Percentiles rank a stretch among this genome's conserved stretches.
Conservation (phyloP, 2,888 invertebrate species). For the Plemyria rubiginata region DNA sequence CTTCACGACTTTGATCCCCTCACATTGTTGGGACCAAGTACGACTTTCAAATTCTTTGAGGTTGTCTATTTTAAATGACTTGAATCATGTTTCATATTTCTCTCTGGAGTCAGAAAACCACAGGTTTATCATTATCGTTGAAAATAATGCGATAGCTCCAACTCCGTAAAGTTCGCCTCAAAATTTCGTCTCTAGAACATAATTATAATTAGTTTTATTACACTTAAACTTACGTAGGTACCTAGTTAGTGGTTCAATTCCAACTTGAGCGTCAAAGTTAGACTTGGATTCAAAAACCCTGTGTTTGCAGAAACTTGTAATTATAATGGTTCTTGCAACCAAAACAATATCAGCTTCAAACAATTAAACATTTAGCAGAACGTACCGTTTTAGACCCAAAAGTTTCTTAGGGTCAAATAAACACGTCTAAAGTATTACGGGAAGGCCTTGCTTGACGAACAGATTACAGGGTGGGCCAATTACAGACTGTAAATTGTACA, state of each 20-base stretch:
- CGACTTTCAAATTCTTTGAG: too few species aligned
- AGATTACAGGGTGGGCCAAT: slow-evolving; percentile 26
- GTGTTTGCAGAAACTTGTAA: neutral
- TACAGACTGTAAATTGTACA: slow-evolving; percentile 3
- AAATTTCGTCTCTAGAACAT: neutral
- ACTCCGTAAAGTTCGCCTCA: neutral
- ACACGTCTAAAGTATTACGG: slow-evolving; percentile 29
- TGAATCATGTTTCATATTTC: too few species aligned
- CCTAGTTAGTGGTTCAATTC: neutral
- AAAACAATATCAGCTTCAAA: slow-evolving; percentile 22
- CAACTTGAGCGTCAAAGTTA: neutral
- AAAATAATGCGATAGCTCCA: neutral
- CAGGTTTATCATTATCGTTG: too few species aligned
- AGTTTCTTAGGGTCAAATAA: slow-evolving; percentile 31
- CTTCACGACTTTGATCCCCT: too few species aligned
- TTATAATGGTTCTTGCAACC: slow-evolving; percentile 19
- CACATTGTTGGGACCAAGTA: too few species aligned
- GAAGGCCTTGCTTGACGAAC: slow-evolving; percentile 15
- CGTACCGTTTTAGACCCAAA: slow-evolving; percentile 26
- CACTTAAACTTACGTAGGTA: neutral
- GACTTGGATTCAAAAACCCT: neutral
- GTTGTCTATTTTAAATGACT: too few species aligned
- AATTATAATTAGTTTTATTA: neutral
- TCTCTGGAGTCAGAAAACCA: too few species aligned
- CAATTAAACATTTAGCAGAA: slow-evolving; percentile 25